Base-by-base conservation (phyloP, 1,140 invertebrate genomes). In the Oreohelix idahoensis region DNA sequence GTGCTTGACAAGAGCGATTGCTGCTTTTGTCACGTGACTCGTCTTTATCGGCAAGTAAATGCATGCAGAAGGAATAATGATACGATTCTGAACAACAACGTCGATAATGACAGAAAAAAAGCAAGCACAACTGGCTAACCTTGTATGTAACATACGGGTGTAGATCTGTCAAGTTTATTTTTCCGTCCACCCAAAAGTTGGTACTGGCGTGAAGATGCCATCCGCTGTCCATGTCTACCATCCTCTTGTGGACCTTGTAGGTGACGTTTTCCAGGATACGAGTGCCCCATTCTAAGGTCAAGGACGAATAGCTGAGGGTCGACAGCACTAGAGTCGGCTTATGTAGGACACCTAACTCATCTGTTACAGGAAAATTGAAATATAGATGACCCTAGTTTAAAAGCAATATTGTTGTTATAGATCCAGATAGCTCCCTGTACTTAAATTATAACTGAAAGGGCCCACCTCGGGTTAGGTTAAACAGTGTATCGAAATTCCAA, bases 71-170 rank as follows among this genome's bases (percentile, higher is more conserved):
- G n/a, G n/a, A n/a, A n/a, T n/a, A n/a, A n/a, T n/a, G n/a, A n/a
- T n/a, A n/a, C n/a, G n/a, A n/a, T n/a, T n/a, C n/a, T n/a, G n/a
- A n/a, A n/a, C n/a, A n/a, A n/a, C 23, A 10, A 58, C 53, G 23
- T 11, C 23, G 53, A 58, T 11, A 23, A 58, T 45, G 20, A 58
- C 53, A 58, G 8, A 20, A 58, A 58, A 20, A 58, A n/a, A 58
- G 4, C 17, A 11, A 58, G 17, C 4, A 58, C 4, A 20, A 23
- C 53, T n/a, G 26, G 17, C 5, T n/a, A 83, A 58, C 83, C 93
- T 95, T 94, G 89, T 98, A 98, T 89, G 96, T 97, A 0, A 96
- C 96, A 89, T 97, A 98, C 0, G 97, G 97, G 74, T 96, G 95
- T 11, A 98, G 93, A 85, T 95, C 94, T 71, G 96, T 94, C 0